Base-by-base conservation (phyloP, 2,797 vertebrate genomes). In the Tokudaia tokunoshimensis region DNA sequence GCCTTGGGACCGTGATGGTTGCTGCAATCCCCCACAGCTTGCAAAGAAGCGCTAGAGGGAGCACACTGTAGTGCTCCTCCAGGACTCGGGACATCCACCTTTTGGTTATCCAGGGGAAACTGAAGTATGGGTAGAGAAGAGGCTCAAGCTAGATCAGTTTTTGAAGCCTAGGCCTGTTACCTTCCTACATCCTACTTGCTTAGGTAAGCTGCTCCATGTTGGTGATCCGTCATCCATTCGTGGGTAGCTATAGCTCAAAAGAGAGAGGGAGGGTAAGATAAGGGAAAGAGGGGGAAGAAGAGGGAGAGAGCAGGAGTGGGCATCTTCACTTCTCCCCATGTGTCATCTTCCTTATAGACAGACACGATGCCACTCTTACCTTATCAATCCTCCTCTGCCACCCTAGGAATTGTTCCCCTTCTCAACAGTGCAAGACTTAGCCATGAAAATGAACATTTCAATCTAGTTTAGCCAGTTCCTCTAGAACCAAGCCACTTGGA, bases 321-420 rank as follows among this genome's bases (percentile, higher is more conserved):
- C 59, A 37, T 87, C n/a, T 81, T 76, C 70, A 70, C 61, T 86
- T 59, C 37, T 83, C 70, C 52, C 19, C 67, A 31, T 1, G 79
- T 14, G 50, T 47, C 80, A 81, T 34, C 26, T 89, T 87, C 78
- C 67, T 89, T 31, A 59, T 52, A 59, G 88, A 84, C 37, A 74
- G 82, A n/a, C 79, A 78, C 57, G 72, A 65, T 94, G 44, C 67
- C 93, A 93, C 59, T 90, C 29, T 89, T 63, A 83, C 22, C 19
- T 37, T 74, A 74, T 24, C 34, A 44, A 92, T 47, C 67, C 70
- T 93, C 37, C 19, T 61, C 81, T 90, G 65, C 57, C 19, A 57
- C 2, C 7, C 75, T 59, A 41, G 84, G 55, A 86, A 75, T 57
- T 17, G 2, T 20, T 67, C 52, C 3, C 8, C n/a, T 37, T 72